Conservation (phyloP, 2,113 vertebrate species). For the Oryzias celebensis region DNA sequence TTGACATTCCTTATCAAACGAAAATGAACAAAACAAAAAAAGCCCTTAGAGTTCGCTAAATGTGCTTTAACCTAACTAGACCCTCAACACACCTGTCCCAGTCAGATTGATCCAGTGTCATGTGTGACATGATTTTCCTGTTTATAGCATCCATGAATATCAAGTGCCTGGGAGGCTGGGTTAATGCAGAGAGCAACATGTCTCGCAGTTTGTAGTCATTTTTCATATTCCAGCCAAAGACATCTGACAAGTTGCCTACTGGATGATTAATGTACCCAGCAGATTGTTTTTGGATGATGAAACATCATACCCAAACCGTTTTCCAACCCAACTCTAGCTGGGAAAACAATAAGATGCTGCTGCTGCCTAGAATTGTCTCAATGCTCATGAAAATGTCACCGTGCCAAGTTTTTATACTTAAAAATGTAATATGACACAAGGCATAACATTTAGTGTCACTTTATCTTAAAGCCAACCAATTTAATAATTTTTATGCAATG, state of each 20-base stretch:
- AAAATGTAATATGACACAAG: too few relatives aligned
- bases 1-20: neutral
- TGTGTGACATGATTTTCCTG: too few relatives aligned
- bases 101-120: neutral
- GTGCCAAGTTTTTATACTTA: too few relatives aligned
- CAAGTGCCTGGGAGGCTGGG: constrained; percentile 5
- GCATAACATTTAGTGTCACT: too few relatives aligned
- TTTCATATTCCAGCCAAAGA: constrained; percentile 49
- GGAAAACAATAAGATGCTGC: constrained; percentile 14
- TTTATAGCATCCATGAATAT: too few relatives aligned
- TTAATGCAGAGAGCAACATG: constrained; percentile 25
- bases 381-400: too few relatives aligned
- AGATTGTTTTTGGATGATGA: constrained; percentile 51
- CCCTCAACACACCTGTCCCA: neutral
- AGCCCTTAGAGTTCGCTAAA: neutral
- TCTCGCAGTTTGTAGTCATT: constrained; percentile 36
- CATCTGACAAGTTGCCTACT: constrained; percentile 21
- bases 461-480: too few relatives aligned
- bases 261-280: constrained; percentile 47
- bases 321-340: constrained; percentile 9
- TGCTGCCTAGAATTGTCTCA: neutral
- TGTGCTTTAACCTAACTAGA: neutral
- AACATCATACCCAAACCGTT: constrained; percentile 23
- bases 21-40: neutral
- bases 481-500: too few relatives aligned